Percentiles rank a stretch among this genome's conserved stretches.
These are phyloP conservation scores for Phania funesta DNA, from an alignment of 2,888 invertebrate genomes.

Conservation along the genomic window DNA sequence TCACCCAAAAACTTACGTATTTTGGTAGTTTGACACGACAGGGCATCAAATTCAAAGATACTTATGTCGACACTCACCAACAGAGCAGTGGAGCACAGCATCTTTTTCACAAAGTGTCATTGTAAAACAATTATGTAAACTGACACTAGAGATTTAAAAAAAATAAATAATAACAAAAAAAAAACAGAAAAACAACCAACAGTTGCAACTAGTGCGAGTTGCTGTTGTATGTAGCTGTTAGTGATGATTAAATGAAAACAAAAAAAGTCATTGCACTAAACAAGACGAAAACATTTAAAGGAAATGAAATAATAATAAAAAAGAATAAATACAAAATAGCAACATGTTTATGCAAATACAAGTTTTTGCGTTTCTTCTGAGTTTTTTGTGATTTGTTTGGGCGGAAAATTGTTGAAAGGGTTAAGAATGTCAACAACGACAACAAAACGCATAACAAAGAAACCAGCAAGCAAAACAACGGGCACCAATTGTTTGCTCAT, in stretches of 20 bases:
- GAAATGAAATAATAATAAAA: constrained; percentile 27
- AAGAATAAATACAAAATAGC: constrained; percentile 38
- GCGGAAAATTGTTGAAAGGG: constrained; percentile 42
- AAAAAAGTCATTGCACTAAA: constrained; percentile 42
- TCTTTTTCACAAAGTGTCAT: constrained; percentile 59
- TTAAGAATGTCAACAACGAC: constrained; percentile 10
- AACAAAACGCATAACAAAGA: neutral
- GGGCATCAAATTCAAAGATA: too few species aligned
- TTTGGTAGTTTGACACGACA: neutral
- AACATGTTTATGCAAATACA: constrained; percentile 59
- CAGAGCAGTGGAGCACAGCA: constrained; percentile 26
- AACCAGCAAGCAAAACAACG: neutral
- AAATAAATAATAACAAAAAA: constrained; percentile 13
- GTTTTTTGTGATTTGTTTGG: constrained; percentile 44
- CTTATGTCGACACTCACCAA: neutral
- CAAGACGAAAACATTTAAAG: constrained; percentile 9
- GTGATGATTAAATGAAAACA: constrained; percentile 17
- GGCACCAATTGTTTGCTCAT: constrained; percentile 39
- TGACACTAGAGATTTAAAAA: constrained; percentile 56
- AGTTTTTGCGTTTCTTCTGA: neutral
- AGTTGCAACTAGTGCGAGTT: constrained; percentile 1
- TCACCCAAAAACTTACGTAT: too few species aligned
- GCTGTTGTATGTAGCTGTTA: neutral
- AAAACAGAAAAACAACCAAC: constrained; percentile 11
- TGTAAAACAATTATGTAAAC: constrained; percentile 65